These are phyloP conservation scores for Ecliptopera silaceata DNA, from an alignment of 2,888 invertebrate species.

Conservation along the genomic window DNA sequence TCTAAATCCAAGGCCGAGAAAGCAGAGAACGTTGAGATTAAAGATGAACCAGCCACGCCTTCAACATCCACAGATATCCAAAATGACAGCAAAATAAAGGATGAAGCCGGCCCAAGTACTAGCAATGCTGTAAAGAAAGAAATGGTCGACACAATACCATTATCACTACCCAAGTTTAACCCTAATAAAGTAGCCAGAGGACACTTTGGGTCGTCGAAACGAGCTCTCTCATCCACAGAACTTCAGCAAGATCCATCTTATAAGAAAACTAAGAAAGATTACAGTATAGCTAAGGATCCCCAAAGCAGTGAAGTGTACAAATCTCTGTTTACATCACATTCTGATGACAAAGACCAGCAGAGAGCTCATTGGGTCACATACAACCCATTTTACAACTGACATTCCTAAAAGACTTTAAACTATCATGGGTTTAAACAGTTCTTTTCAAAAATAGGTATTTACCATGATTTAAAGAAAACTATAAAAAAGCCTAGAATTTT, in stretches of 20 bases:
- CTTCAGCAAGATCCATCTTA: slow-evolving; percentile 85
- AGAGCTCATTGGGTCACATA: slow-evolving; percentile 99
- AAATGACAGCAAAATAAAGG: slow-evolving; percentile 63
- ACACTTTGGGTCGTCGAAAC: slow-evolving; percentile 72
- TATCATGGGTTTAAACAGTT: too few relatives aligned
- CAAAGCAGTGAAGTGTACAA: slow-evolving; percentile 95
- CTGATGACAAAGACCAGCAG: slow-evolving; percentile 92
- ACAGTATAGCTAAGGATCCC: slow-evolving; percentile 95
- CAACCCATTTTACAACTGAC: slow-evolving; percentile 94
- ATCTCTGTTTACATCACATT: slow-evolving; percentile 96
- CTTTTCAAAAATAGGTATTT: too few relatives aligned
- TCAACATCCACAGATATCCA: slow-evolving; percentile 45
- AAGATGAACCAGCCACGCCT: slow-evolving; percentile 46
- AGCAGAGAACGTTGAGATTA: slow-evolving; percentile 46
- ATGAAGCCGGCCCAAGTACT: slow-evolving; percentile 56
- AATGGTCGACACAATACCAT: slow-evolving; percentile 72
- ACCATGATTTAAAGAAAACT: too few relatives aligned
- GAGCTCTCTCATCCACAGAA: slow-evolving; percentile 61
- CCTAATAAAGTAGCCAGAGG: slow-evolving; percentile 70
- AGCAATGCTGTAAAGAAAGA: slow-evolving; percentile 65
- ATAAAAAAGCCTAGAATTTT: too few relatives aligned
- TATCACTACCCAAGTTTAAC: slow-evolving; percentile 72
- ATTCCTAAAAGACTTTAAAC: slow-evolving; percentile 58
- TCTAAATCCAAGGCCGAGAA: slow-evolving; percentile 64
- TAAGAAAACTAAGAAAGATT: slow-evolving; percentile 90